A percentile compares a stretch with the other conserved stretches of the same genome.
Evolutionary conservation across 2,888 invertebrate genomes (phyloP).

Genomic region (Hartigia nigra): DNA sequence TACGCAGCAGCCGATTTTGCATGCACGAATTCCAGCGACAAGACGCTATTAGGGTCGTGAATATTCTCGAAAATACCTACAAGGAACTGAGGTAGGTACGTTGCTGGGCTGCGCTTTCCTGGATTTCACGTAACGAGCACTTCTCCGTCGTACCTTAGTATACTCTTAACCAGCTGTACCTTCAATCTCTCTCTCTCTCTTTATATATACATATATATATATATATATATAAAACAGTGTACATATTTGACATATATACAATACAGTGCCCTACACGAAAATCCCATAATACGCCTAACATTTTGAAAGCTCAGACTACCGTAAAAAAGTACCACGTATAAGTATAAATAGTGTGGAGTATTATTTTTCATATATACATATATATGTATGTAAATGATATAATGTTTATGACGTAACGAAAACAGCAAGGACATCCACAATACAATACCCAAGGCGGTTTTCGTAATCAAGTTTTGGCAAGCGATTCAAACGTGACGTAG

Average conservation of each 20-base stretch:
- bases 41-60: constrained; percentile 15
- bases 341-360: not conserved
- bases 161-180: not conserved
- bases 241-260: not conserved
- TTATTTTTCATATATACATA: not conserved
- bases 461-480: not conserved
- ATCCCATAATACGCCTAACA: not conserved
- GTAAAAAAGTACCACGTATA: not conserved
- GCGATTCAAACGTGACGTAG: not conserved
- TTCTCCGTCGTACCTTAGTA: not conserved
- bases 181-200: no score
- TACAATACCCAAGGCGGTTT: not conserved
- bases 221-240: not conserved
- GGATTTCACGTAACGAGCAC: constrained; percentile 1
- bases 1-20: constrained; percentile 15
- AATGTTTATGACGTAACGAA: not conserved
- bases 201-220: no score
- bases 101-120: not conserved
- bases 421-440: not conserved
- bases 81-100: constrained; percentile 6
- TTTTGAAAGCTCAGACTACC: not conserved
- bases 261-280: not conserved
- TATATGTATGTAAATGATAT: not conserved
- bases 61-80: constrained; percentile 20
- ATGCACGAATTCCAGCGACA: constrained; percentile 21